Evolutionary conservation across 1,140 invertebrate genomes (phyloP).

Genomic region (Papilio glaucus): DNA sequence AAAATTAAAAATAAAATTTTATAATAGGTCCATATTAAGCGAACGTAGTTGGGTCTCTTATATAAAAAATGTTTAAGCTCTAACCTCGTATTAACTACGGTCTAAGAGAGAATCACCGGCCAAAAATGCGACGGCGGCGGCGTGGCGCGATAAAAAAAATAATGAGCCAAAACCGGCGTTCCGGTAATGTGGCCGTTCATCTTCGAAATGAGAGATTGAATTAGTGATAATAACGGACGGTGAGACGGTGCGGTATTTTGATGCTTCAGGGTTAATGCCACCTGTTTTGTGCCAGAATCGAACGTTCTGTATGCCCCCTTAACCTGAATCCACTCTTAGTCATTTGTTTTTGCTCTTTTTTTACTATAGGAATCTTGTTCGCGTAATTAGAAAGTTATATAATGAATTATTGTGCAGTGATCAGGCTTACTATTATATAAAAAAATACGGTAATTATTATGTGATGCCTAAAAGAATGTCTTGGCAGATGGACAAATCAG

Average conservation of each 20-base stretch:
- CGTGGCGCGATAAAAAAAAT: slow-evolving; percentile 40
- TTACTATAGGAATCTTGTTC: not conserved
- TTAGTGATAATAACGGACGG: slow-evolving; percentile 32
- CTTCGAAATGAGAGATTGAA: slow-evolving; percentile 36
- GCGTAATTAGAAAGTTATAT: not conserved
- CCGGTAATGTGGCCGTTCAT: slow-evolving; percentile 31
- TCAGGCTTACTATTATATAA: too few relatives aligned
- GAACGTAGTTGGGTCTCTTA: not conserved
- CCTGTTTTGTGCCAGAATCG: slow-evolving; percentile 16
- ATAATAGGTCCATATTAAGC: slow-evolving; percentile 11
- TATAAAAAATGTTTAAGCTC: slow-evolving; percentile 34
- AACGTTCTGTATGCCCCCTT: slow-evolving; percentile 3
- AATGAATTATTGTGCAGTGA: too few relatives aligned
- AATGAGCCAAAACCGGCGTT: slow-evolving; percentile 29
- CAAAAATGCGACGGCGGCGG: slow-evolving; percentile 41
- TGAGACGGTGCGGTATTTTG: slow-evolving; percentile 16
- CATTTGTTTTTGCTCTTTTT: slow-evolving; percentile 2
- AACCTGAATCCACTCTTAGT: slow-evolving; percentile 4
- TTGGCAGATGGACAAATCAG: too few relatives aligned
- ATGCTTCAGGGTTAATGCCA: slow-evolving; percentile 23
- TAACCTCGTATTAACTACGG: slow-evolving; percentile 46
- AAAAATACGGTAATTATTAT: too few relatives aligned
- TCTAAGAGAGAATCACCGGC: slow-evolving; percentile 37
- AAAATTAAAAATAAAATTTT: not conserved
- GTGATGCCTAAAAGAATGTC: too few relatives aligned